Evolutionary conservation across 2,888 invertebrate species (phyloP).

Genomic region (Thecocarcelia acutangulata): DNA sequence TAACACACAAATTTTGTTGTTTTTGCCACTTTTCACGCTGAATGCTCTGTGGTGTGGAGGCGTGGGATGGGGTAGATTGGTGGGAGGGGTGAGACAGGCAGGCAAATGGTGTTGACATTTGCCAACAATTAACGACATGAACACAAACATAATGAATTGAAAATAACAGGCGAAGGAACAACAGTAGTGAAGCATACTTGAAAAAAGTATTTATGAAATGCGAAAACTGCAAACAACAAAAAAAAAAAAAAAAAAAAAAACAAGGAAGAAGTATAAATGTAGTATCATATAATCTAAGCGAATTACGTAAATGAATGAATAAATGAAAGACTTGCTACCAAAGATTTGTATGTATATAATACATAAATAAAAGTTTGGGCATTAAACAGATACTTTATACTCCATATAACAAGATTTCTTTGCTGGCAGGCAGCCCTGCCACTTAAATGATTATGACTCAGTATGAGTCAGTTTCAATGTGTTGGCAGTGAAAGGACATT

Average conservation of each 20-base stretch:
- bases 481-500: constrained; percentile 30
- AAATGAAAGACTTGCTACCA: constrained; percentile 46
- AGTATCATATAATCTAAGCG: constrained; percentile 47
- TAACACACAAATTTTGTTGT: constrained; percentile 50
- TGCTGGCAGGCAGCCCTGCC: neutral
- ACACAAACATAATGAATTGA: constrained; percentile 59
- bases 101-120: constrained; percentile 65
- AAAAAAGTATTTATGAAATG: constrained; percentile 5
- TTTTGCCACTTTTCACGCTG: constrained; percentile 36
- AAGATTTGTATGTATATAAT: constrained; percentile 44
- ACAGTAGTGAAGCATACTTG: constrained; percentile 23
- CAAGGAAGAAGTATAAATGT: constrained; percentile 34
- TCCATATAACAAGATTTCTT: constrained; percentile 58
- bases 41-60: neutral
- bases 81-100: neutral
- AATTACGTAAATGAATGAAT: constrained; percentile 41
- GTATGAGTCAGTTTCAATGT: constrained; percentile 2
- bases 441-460: neutral
- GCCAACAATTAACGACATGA: constrained; percentile 67
- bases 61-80: neutral
- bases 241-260: constrained; percentile 36
- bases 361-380: constrained; percentile 60
- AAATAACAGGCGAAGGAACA: constrained; percentile 24
- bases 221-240: constrained; percentile 20
- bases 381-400: constrained; percentile 65